Conservation (phyloP, 2,888 invertebrate species). For the Drosophila robusta region DNA sequence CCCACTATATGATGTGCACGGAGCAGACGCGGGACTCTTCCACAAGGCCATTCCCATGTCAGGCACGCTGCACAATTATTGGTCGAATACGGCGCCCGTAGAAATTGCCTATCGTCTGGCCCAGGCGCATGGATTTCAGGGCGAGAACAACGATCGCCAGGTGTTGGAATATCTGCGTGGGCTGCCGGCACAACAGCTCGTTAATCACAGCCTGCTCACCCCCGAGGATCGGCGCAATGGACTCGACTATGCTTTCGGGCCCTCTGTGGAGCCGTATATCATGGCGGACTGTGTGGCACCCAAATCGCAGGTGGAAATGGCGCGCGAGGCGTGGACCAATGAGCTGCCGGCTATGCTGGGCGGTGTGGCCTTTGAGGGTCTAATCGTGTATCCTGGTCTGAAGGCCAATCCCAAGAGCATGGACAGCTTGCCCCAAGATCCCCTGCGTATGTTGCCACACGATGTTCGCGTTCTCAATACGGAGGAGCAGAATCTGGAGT, state of each 20-base stretch:
- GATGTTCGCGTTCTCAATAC: conserved; percentile 50
- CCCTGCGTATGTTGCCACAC: conserved; percentile 50
- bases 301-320: conserved; percentile 74
- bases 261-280: conserved; percentile 80
- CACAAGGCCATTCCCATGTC: conserved; percentile 84
- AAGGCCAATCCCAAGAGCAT: conserved; percentile 55
- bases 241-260: conserved; percentile 76
- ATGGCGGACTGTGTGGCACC: conserved; percentile 78
- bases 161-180: conserved; percentile 82
- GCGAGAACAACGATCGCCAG: conserved; percentile 80
- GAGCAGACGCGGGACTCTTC: conserved; percentile 85
- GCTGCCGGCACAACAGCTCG: conserved; percentile 72
- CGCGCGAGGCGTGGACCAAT: conserved; percentile 81
- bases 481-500: conserved; percentile 58
- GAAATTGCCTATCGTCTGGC: conserved; percentile 82
- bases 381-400: conserved; percentile 75
- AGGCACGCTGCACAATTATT: conserved; percentile 75
- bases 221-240: conserved; percentile 73
- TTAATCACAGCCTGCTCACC: conserved; percentile 71
- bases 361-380: conserved; percentile 82
- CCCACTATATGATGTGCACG: conserved; percentile 85
- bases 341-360: conserved; percentile 81
- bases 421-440: conserved; percentile 57
- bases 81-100: conserved; percentile 70
- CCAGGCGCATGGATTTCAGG: conserved; percentile 79